Percentiles rank a stretch among this genome's conserved stretches.
phyloP scores from a whole-genome alignment of 2,113 vertebrate species.

The Siniperca chuatsi region DNA sequence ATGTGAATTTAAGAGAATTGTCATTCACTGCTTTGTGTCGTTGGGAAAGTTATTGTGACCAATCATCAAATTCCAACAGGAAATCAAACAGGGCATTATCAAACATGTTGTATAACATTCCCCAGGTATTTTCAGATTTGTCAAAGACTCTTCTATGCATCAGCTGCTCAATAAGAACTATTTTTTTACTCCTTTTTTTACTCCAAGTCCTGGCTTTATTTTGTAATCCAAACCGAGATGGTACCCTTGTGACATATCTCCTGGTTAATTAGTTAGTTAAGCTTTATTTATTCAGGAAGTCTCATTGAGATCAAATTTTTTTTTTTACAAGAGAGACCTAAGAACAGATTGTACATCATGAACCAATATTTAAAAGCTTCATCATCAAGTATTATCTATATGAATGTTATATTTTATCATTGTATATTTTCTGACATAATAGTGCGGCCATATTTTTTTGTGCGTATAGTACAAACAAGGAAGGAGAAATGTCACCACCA shows the following conservation, averaged over 20 bases:
- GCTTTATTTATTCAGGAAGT: constrained; percentile 8
- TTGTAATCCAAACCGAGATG: not conserved
- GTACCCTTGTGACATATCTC: not conserved
- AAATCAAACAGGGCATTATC: constrained; percentile 20
- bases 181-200: not conserved
- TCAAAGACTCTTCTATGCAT: not conserved
- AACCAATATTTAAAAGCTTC: not conserved
- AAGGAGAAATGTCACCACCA: not conserved
- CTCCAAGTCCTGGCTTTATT: not conserved
- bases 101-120: not conserved
- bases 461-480: not conserved
- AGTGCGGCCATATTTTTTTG: not conserved
- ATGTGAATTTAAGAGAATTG: not conserved
- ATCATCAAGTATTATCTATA: not conserved
- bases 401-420: not conserved
- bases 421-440: not conserved
- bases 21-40: not conserved
- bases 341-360: not conserved
- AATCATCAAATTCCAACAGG: constrained; percentile 40
- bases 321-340: too few species aligned
- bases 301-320: not conserved
- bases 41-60: constrained; percentile 18
- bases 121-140: not conserved
- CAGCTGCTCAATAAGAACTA: not conserved
- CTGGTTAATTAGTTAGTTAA: not conserved